Evolutionary conservation across 1,140 invertebrate genomes (phyloP), one percentile per base, ranked within the genome.

Genomic region (Thalassaphorura encarpata): DNA sequence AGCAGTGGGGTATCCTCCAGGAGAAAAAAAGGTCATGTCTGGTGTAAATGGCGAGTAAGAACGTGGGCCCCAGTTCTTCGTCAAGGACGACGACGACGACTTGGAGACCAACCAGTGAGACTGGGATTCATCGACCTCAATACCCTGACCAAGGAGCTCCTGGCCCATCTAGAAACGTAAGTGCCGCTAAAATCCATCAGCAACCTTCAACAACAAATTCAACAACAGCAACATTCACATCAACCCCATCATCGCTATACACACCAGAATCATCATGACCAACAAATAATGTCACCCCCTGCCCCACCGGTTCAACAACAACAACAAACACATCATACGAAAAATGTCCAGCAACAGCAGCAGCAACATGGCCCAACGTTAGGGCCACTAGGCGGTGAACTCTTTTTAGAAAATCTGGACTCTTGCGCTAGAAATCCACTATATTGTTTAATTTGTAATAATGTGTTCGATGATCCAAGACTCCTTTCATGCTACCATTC

Each of bases 401-500:
- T n/a, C n/a, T n/a, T n/a, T 19, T 36, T 59, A 29, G 62, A 66
- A 39, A 54, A 48, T 52, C 19, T 64, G n/a, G 60, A 64, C 42
- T 54, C 60, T 18, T 63, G 63, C 39, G 50, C 64, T 67, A 72
- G 75, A 42, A 83, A 81, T 67, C 81, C 81, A 0, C 69, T 84
- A 11, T 68, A 80, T 16, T 84, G 82, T 66, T 76, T 76, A 46
- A 69, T 81, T 48, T 84, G 82, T 67, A 79, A 83, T 56, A 77
- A 83, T 61, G 81, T 82, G 65, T 84, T 78, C 66, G 76, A 72
- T 24, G 81, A 83, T 55, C 82, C 82, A 11, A 80, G 81, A 58
- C 73, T 84, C 42, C 73, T 84, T 2, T 73, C 73, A 28, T 84
- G 82, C 67, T 84, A 79, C 64, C 82, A 84, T 67, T 81, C 80